These are phyloP conservation scores for Drosophila emarginata DNA, from an alignment of 2,888 invertebrate species.

Conservation along the genomic window DNA sequence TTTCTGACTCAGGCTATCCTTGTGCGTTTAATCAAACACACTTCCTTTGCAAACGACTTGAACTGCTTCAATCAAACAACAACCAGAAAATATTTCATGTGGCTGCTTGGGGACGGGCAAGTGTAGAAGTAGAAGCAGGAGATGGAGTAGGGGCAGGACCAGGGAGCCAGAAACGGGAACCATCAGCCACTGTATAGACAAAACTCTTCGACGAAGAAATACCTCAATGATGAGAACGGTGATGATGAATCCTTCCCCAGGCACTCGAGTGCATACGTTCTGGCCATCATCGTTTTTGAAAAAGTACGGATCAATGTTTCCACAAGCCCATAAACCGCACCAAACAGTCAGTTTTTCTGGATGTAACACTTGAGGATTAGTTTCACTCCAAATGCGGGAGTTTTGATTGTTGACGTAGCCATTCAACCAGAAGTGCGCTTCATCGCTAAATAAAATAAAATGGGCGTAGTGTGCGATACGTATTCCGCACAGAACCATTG, in stretches of 20 bases:
- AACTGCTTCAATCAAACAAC: constrained; percentile 76
- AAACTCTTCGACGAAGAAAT: constrained; percentile 74
- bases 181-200: constrained; percentile 54
- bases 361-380: no score
- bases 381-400: no score
- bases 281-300: no score
- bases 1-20: constrained; percentile 49
- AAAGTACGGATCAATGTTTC: no score
- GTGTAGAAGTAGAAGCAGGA: constrained; percentile 44
- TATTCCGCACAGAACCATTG: no score
- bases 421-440: no score
- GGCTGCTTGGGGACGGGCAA: constrained; percentile 63
- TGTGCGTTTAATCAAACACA: constrained; percentile 76
- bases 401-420: no score
- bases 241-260: constrained; percentile 74
- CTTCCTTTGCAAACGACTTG: constrained; percentile 76
- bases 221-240: constrained; percentile 67
- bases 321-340: no score
- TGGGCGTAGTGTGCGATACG: no score
- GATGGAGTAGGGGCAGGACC: no score
- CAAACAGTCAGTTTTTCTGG: no score
- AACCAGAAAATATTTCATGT: constrained; percentile 76
- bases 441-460: no score
- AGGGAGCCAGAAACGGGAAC: not conserved
- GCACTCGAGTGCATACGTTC: constrained; percentile 63